Evolutionary conservation across 2,113 vertebrate species (phyloP).

Genomic region (Suricata suricatta): DNA sequence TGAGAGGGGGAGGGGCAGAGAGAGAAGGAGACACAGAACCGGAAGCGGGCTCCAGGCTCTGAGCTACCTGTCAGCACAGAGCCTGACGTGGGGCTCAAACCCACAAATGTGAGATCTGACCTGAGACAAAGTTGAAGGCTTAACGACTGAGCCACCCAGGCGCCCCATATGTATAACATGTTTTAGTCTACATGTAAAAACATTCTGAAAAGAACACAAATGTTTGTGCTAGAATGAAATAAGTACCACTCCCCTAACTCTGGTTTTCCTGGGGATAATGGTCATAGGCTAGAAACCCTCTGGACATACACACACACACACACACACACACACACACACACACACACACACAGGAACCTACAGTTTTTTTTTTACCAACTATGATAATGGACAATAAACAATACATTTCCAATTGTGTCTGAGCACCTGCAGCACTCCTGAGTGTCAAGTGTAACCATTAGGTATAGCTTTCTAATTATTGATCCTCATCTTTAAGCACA

Average conservation of each 20-base stretch:
- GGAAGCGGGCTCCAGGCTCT: too few relatives aligned
- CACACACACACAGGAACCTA: background rate
- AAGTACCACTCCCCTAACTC: background rate
- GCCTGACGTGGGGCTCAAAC: too few relatives aligned
- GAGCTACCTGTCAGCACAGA: too few relatives aligned
- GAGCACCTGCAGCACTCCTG: background rate
- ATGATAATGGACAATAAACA: background rate
- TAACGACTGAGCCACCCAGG: too few relatives aligned
- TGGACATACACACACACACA: background rate
- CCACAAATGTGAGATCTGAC: too few relatives aligned
- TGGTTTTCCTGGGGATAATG: background rate
- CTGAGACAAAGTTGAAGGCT: too few relatives aligned
- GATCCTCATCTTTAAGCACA: background rate
- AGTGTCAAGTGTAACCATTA: background rate
- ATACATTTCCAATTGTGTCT: background rate
- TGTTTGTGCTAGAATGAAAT: background rate
- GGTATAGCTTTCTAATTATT: background rate
- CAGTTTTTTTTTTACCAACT: background rate
- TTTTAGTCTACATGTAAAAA: background rate
- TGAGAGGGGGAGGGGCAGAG: too few relatives aligned
- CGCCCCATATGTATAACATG: background rate
- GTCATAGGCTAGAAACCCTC: background rate
- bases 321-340: background rate
- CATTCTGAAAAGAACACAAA: background rate
- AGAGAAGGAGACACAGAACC: too few relatives aligned